Evolutionary conservation across 2,797 vertebrate genomes (phyloP).

Genomic region (Rousettus madagascariensis): DNA sequence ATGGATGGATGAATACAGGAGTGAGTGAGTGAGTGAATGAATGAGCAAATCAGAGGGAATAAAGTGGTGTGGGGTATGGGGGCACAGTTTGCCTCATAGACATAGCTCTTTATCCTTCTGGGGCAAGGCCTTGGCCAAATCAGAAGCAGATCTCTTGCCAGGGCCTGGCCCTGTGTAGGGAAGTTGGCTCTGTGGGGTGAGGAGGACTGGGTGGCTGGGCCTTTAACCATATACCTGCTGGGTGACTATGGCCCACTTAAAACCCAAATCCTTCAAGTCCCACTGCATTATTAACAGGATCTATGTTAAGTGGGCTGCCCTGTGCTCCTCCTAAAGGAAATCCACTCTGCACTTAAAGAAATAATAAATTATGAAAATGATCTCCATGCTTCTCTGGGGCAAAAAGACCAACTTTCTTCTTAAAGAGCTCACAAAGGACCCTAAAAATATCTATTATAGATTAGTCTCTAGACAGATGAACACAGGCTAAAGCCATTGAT

Average conservation of each 20-base stretch:
- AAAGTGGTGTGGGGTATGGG: not conserved
- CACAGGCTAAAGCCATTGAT: not conserved
- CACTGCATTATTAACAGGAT: constrained; percentile 52
- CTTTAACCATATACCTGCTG: not conserved
- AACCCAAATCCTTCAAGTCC: not conserved
- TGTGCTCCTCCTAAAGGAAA: constrained; percentile 45
- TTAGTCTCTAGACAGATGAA: not conserved
- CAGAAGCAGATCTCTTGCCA: not conserved
- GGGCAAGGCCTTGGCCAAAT: not conserved
- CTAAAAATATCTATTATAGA: not conserved
- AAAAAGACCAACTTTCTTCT: constrained; percentile 41
- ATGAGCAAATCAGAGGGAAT: not conserved
- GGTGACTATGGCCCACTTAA: not conserved
- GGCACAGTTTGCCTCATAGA: not conserved
- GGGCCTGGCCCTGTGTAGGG: too few species aligned
- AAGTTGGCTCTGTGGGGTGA: not conserved
- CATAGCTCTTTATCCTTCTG: not conserved
- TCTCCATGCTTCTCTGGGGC: constrained; percentile 15
- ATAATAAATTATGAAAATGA: constrained; percentile 57
- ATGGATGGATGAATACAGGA: not conserved
- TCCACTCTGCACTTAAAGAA: constrained; percentile 52
- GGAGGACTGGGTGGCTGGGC: not conserved
- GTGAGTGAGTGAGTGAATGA: not conserved
- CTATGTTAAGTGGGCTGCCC: constrained; percentile 13
- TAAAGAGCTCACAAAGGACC: constrained; percentile 16